Base-by-base conservation (phyloP, 2,888 invertebrate genomes). In the Selenia dentaria region DNA sequence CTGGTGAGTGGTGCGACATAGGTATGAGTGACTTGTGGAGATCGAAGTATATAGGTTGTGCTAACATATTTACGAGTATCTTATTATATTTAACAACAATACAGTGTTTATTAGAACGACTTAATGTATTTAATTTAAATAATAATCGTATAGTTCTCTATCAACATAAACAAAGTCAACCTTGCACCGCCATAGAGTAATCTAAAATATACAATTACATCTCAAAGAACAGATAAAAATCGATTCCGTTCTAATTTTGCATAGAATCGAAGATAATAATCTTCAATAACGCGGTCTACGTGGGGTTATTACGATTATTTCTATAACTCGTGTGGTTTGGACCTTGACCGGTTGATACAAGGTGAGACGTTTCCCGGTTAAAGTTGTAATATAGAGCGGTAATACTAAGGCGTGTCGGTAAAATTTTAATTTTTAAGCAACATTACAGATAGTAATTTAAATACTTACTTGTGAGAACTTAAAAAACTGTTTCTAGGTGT, bases 191-290 rank as follows among this genome's bases (percentile, higher is more conserved):
- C 35, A 47, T 9, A 4, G 8, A 25, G 25, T 25, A 51, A 51
- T 50, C 51, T 50, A 9, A 27, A 29, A 38, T 12, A 27, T 40
- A 33, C 45, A 38, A 56, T 57, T 49, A 45, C 26, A 49, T 44
- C 34, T 8, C 27, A 12, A 28, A 24, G 54, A 48, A 35, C 26
- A 37, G 29, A 48, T 49, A 53, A 54, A 54, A 53, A 57, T 55
- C 53, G 20, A 59, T 51, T 56, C 43, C 51, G 29, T 46, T 57
- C 50, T 46, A 54, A 46, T 51, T 39, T 47, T 35, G 53, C 44
- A 34, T 47, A 39, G 45, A 50, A 43, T 34, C 28, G 11, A 9
- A 50, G 46, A 54, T 54, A 48, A 54, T 47, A 38, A 57, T 55
- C 45, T 25, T 29, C 42, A 34, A 45, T 52, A 46, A 44, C 42